Percentiles rank a stretch among this genome's conserved stretches.
Conservation (phyloP, 2,888 invertebrate species). For the Hypsopygia costalis region DNA sequence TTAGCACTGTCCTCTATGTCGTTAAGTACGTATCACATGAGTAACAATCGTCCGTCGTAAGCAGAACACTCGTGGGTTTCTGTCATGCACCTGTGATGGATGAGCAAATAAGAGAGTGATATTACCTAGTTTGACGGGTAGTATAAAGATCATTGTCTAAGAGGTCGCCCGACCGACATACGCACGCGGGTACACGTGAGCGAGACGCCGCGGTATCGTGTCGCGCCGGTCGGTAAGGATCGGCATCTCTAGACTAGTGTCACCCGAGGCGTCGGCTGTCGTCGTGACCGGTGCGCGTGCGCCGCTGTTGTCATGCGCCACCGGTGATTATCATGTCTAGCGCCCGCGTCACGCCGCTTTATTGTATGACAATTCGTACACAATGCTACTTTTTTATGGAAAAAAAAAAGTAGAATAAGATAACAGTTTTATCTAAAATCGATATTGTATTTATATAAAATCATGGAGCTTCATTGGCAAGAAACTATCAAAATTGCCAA, state of each 20-base stretch:
- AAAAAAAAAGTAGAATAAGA: background rate
- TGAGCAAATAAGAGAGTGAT: constrained; percentile 49
- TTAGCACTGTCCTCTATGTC: constrained; percentile 45
- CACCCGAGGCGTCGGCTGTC: constrained; percentile 43
- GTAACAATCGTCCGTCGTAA: constrained; percentile 28
- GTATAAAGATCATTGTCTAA: constrained; percentile 47
- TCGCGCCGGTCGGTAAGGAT: constrained; percentile 18
- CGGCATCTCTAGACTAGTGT: constrained; percentile 39
- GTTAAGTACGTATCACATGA: constrained; percentile 44
- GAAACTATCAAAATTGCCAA: no score
- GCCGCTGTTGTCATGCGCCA: constrained; percentile 65
- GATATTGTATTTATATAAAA: no score
- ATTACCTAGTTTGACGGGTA: constrained; percentile 49
- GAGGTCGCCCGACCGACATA: constrained; percentile 29
- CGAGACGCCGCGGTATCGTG: no score
- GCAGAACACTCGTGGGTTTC: constrained; percentile 45
- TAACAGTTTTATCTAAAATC: background rate
- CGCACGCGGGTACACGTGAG: constrained; percentile 17
- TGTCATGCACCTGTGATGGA: constrained; percentile 53
- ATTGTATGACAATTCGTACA: constrained; percentile 24
- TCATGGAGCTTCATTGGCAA: no score
- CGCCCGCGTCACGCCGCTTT: constrained; percentile 49
- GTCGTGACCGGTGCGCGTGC: constrained; percentile 72
- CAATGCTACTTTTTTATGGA: background rate
- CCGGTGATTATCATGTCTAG: constrained; percentile 69